Evolutionary conservation across 2,888 invertebrate genomes (phyloP).

Genomic region (Ectropis crepuscularia): DNA sequence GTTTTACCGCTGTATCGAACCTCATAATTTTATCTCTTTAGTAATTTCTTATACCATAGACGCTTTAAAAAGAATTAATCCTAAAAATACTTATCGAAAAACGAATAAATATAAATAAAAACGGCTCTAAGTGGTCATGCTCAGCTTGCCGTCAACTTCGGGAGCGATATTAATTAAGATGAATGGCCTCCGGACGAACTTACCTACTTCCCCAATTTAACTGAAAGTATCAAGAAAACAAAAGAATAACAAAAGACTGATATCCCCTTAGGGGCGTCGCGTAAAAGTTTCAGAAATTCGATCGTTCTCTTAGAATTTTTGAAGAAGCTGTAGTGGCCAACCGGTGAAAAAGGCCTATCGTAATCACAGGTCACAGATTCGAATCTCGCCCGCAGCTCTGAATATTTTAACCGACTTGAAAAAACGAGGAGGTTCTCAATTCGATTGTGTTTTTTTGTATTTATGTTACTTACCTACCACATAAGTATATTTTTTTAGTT

Average conservation of each 20-base stretch:
- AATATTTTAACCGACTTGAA: too few species aligned
- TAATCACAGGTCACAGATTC: too few species aligned
- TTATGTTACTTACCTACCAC: too few species aligned
- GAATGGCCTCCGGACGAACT: neutral
- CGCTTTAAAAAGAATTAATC: neutral
- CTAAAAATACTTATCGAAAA: neutral
- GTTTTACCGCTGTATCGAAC: too few species aligned
- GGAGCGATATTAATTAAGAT: slow-evolving; percentile 13
- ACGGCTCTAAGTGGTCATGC: neutral
- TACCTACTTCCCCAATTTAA: slow-evolving; percentile 10
- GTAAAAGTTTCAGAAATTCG: slow-evolving; percentile 3
- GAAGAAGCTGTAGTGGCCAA: neutral
- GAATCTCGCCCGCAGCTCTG: too few species aligned
- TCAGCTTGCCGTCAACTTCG: slow-evolving; percentile 10
- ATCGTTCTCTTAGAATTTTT: neutral
- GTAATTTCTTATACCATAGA: too few species aligned
- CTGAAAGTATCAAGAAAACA: slow-evolving; percentile 15
- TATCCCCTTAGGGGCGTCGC: neutral
- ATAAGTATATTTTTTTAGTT: too few species aligned
- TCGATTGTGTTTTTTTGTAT: too few species aligned
- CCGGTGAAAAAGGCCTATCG: neutral
- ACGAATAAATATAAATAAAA: slow-evolving; percentile 9
- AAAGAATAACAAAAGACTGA: slow-evolving; percentile 6
- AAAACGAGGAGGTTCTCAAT: too few species aligned
- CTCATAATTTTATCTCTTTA: too few species aligned